These are phyloP conservation scores for Agapostemon virescens DNA, from an alignment of 2,888 invertebrate genomes.

Conservation along the genomic window DNA sequence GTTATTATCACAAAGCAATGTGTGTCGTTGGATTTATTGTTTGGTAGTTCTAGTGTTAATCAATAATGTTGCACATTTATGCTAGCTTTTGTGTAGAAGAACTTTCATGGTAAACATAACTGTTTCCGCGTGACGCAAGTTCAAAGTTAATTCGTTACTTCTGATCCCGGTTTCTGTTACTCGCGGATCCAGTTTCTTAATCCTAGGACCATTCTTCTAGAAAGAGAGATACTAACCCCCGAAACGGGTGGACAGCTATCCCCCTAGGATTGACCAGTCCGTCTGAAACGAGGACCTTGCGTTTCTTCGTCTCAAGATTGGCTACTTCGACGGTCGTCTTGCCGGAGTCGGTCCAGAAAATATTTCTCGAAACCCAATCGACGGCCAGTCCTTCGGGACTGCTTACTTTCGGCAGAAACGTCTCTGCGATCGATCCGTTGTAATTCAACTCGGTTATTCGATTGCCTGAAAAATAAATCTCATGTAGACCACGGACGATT, in stretches of 20 bases:
- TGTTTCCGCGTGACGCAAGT: neutral
- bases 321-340: conserved; percentile 94
- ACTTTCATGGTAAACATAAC: neutral
- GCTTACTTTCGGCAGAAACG: conserved; percentile 85
- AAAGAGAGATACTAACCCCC: conserved; percentile 84
- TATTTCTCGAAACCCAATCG: conserved; percentile 94
- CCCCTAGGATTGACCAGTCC: conserved; percentile 95
- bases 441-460: conserved; percentile 73
- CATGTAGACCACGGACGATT: conserved; percentile 10
- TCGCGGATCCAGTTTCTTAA: neutral
- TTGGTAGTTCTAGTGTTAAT: neutral
- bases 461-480: conserved; percentile 67
- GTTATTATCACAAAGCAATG: too few relatives aligned
- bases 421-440: conserved; percentile 74
- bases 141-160: neutral
- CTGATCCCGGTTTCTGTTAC: neutral
- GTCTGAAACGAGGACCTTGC: conserved; percentile 88
- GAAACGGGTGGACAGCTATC: conserved; percentile 94
- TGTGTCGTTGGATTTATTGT: too few relatives aligned
- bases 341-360: conserved; percentile 98
- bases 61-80: neutral
- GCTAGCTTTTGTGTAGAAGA: neutral
- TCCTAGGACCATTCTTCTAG: neutral
- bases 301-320: conserved; percentile 88
- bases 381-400: conserved; percentile 97